Evolutionary conservation across 2,888 invertebrate species (phyloP), one percentile per base, ranked within the genome.

Genomic region (Ornithoptera alexandrae): DNA sequence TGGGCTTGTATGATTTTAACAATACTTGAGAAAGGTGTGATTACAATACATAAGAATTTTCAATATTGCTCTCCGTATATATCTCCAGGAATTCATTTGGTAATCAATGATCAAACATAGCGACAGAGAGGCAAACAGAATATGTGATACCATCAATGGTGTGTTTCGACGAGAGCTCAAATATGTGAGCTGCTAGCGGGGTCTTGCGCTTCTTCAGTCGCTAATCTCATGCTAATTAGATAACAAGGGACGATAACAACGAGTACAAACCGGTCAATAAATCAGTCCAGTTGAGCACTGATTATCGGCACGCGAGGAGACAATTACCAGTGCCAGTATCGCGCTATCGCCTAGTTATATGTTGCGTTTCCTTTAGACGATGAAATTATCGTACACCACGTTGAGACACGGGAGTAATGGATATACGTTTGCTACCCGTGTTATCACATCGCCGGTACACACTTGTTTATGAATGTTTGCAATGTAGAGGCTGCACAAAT

Each of bases 281-380:
- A 65, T 64, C 67, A 68, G 67, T 65, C 61, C 62, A 50, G 68
- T 50, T 20, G 60, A 57, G 58, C 64, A 46, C 58, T 46, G 71
- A 65, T 68, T 68, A 65, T 36, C 65, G 57, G 68, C 71, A 71
- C 71, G 71, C 71, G 68, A 71, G 60, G 65, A 68, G 68, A 68
- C 65, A 65, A 71, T 68, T 68, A 67, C 53, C 61, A 22, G 4
- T n/a, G 46, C 12, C 39, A n/a, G 42, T 42, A 61, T 62, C 67
- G 42, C 62, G 53, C 57, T 57, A 62, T 62, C 67, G 60, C 22
- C 50, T 63, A 58, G 58, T 50, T 65, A 56, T 68, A 30, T 58
- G 63, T 46, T 63, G 68, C 58, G 59, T 46, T 63, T 63, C 68
- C 68, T 58, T 59, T 30, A 39, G 59, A 50, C 58, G 46, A 10